Evolutionary conservation across 1,140 invertebrate species (phyloP).

Genomic region (Brachionus angularis): DNA sequence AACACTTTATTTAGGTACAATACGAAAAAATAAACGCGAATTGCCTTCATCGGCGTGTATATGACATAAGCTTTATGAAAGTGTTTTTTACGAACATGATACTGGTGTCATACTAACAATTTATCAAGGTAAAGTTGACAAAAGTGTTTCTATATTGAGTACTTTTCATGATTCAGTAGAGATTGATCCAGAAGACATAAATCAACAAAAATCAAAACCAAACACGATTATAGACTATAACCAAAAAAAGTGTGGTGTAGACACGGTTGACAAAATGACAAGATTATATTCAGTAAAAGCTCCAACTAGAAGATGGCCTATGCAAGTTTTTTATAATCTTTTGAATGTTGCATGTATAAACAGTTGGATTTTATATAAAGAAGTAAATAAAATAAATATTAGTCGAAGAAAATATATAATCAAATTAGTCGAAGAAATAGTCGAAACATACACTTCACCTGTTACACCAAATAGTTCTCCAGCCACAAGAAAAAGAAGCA

Average conservation of each 20-base stretch:
- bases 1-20: conserved; percentile 35
- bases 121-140: background rate
- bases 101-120: too few species aligned
- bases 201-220: conserved; percentile 2
- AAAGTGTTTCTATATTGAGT: background rate
- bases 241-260: conserved; percentile 9
- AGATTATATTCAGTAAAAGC: conserved; percentile 1
- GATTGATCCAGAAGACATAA: conserved; percentile 3
- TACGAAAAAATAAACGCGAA: conserved; percentile 39
- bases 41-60: conserved; percentile 47
- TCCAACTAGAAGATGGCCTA: background rate
- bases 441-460: background rate
- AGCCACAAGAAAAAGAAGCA: too few species aligned
- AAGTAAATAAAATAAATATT: conserved; percentile 4
- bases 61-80: conserved; percentile 43
- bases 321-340: background rate
- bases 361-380: conserved; percentile 12
- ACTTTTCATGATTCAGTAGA: conserved; percentile 4
- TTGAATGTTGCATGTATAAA: background rate
- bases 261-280: background rate
- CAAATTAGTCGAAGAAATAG: conserved; percentile 14
- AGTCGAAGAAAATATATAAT: background rate
- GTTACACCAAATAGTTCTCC: too few species aligned
- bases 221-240: conserved; percentile 24
- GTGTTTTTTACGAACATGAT: background rate